phyloP scores from a whole-genome alignment of 2,797 vertebrate species.

The Mallotus villosus region DNA sequence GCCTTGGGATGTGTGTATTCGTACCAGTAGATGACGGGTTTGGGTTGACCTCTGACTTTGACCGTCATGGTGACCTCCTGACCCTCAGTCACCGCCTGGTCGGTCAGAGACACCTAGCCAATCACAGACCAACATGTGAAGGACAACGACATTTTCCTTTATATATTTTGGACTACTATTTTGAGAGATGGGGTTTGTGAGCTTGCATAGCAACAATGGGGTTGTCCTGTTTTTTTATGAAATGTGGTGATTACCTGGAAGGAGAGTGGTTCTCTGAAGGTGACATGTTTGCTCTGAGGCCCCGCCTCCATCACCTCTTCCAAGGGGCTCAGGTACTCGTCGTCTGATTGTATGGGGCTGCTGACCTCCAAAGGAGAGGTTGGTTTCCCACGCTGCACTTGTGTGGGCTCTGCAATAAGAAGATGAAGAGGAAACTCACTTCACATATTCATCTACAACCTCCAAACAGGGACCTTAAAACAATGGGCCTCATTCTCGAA shows the following conservation, averaged over 20 bases:
- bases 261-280: slow-evolving; percentile 81
- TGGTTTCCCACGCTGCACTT: slow-evolving; percentile 54
- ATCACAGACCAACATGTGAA: background rate
- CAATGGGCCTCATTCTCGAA: no score
- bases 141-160: background rate
- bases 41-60: slow-evolving; percentile 82
- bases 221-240: background rate
- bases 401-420: slow-evolving; percentile 54
- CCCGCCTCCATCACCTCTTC: slow-evolving; percentile 81
- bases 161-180: no score
- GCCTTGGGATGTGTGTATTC: slow-evolving; percentile 37
- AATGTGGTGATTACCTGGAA: slow-evolving; percentile 80
- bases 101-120: slow-evolving; percentile 79
- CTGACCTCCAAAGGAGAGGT: slow-evolving; percentile 52
- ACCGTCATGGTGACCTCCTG: slow-evolving; percentile 84
- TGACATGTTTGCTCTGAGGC: slow-evolving; percentile 48
- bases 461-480: no score
- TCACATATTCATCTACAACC: no score
- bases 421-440: background rate
- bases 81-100: slow-evolving; percentile 83
- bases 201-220: background rate
- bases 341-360: slow-evolving; percentile 81
- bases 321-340: slow-evolving; percentile 84
- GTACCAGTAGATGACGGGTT: slow-evolving; percentile 89
- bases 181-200: no score